Evolutionary conservation across 1,140 invertebrate genomes (phyloP).

Genomic region (Drosophila equinoxialis): DNA sequence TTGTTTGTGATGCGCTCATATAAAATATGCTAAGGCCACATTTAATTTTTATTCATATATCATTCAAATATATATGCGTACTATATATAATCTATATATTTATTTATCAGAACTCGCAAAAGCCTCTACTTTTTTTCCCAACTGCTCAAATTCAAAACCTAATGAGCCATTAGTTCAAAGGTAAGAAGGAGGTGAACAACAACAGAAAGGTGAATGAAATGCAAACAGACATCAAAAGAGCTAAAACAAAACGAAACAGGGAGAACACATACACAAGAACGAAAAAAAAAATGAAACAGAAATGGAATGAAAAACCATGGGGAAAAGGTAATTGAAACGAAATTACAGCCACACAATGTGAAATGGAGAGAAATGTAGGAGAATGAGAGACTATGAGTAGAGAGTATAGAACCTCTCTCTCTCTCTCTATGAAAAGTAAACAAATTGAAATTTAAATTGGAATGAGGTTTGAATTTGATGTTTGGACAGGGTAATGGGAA

Average conservation of each 20-base stretch:
- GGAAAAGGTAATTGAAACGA: slow-evolving; percentile 37
- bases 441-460: slow-evolving; percentile 23
- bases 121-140: not conserved
- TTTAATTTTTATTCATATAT: slow-evolving; percentile 60
- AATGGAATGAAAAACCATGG: slow-evolving; percentile 34
- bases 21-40: slow-evolving; percentile 76
- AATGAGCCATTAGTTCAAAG: slow-evolving; percentile 42
- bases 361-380: slow-evolving; percentile 22
- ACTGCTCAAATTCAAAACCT: slow-evolving; percentile 22
- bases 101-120: slow-evolving; percentile 34
- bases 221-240: slow-evolving; percentile 6
- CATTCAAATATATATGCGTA: slow-evolving; percentile 1
- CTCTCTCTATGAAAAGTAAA: slow-evolving; percentile 15
- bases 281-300: not conserved
- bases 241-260: slow-evolving; percentile 24
- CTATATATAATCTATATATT: slow-evolving; percentile 39
- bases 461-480: slow-evolving; percentile 2
- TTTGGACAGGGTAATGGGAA: slow-evolving; percentile 4
- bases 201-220: slow-evolving; percentile 4
- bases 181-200: not conserved
- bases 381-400: slow-evolving; percentile 13
- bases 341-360: slow-evolving; percentile 39
- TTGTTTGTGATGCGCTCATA: slow-evolving; percentile 50
- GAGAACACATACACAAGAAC: slow-evolving; percentile 21
- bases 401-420: not conserved